These are phyloP conservation scores for Sorex maritimensis DNA, from an alignment of 2,797 vertebrate species.

Conservation along the genomic window DNA sequence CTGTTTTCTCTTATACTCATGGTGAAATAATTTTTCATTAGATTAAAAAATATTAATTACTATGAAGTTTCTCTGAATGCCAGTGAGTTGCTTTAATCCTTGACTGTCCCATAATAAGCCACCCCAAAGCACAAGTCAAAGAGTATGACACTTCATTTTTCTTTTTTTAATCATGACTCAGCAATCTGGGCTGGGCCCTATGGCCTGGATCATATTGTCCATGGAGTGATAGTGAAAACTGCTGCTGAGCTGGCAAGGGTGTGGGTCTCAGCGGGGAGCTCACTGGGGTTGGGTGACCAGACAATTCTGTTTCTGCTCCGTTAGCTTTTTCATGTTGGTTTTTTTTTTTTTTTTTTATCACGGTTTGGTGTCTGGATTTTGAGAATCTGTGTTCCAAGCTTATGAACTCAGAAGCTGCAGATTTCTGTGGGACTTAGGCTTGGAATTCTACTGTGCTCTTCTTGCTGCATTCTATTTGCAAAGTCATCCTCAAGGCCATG, in stretches of 20 bases:
- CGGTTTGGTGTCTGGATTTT: not conserved
- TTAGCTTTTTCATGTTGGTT: not conserved
- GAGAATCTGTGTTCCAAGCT: not conserved
- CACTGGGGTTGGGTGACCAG: too few species aligned
- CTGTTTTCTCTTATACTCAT: not conserved
- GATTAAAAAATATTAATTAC: conserved; percentile 8
- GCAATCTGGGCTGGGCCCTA: not conserved
- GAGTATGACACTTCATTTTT: not conserved
- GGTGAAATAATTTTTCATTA: not conserved
- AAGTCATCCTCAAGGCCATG: not conserved
- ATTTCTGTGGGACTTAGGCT: not conserved
- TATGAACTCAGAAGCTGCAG: not conserved
- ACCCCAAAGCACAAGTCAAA: not conserved
- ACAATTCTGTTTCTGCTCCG: not conserved
- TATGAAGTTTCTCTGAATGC: not conserved
- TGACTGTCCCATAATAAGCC: not conserved
- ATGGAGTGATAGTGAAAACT: not conserved
- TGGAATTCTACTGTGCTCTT: not conserved
- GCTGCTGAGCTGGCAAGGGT: too few species aligned
- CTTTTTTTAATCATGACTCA: not conserved
- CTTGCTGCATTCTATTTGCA: not conserved
- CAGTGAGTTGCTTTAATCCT: not conserved
- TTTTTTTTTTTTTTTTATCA: not conserved
- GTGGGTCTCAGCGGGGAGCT: not conserved
- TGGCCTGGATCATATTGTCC: not conserved